Evolutionary conservation across 2,113 vertebrate genomes (phyloP).

Genomic region (Azemiops feae): DNA sequence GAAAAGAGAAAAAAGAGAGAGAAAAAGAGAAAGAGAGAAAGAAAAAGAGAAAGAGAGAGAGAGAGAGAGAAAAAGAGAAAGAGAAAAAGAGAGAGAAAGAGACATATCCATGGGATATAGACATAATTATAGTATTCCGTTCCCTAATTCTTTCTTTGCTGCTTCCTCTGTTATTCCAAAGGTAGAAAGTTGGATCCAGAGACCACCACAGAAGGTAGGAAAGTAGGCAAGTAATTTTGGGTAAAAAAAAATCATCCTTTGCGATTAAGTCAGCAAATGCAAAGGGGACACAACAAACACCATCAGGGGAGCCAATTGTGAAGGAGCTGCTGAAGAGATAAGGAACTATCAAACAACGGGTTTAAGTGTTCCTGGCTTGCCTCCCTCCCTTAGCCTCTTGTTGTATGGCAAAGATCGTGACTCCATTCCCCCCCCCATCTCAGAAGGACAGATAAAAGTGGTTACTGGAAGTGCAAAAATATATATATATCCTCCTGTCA

Average conservation of each 20-base stretch:
- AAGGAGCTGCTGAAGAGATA: slow-evolving; percentile 30
- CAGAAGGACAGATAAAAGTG: slow-evolving; percentile 18
- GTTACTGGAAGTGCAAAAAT: neutral
- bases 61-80: no score
- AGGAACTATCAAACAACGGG: slow-evolving; percentile 11
- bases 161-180: neutral
- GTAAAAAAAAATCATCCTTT: no score
- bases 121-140: neutral
- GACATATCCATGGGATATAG: neutral
- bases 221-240: no score
- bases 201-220: neutral
- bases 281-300: neutral
- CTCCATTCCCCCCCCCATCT: neutral
- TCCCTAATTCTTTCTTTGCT: neutral
- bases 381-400: slow-evolving; percentile 34
- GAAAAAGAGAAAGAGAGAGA: no score
- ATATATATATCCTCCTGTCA: neutral
- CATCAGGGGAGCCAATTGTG: slow-evolving; percentile 25
- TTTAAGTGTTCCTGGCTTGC: neutral
- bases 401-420: slow-evolving; percentile 18
- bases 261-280: neutral
- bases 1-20: fast-evolving
- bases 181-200: neutral
- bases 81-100: no score
- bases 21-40: no score